Evolutionary conservation across 2,888 invertebrate genomes (phyloP), one percentile per base, ranked within the genome.

Genomic region (Anagyrus pseudococci): DNA sequence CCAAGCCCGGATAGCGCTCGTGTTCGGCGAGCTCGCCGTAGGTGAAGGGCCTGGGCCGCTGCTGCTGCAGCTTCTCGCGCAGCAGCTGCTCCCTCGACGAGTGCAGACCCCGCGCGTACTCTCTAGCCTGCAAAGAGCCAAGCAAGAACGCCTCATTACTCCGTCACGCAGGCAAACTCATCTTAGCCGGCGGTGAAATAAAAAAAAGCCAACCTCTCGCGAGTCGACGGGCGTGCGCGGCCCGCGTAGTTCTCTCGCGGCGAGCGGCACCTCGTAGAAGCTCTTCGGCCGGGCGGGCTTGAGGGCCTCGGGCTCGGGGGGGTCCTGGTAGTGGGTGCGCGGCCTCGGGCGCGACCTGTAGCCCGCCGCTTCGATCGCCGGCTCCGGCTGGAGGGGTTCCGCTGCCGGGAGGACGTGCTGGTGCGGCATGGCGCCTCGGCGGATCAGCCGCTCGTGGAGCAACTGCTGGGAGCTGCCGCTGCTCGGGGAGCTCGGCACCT

Each of bases 11-110:
- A 70, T 84, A 85, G 70, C 85, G 79, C 65, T 85, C 85, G 69
- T 82, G 82, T 44, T 85, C 85, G 22, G 83, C 82, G 52, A 84
- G 74, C 69, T 85, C 85, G 56, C 83, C 83, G 70, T 85, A 85
- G 20, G 74, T 70, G 57, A 74, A 72, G 15, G 76, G 75, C 58
- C 77, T 74, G 19, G 70, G 72, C 2, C 80, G 75, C 56, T 73
- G 65, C 33, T 57, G 65, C 43, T 15, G 49, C 29, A 13, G 74
- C 37, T 61, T 52, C 33, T 62, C 54, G 8, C 54, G 59, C 33
- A 48, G 44, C 8, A 54, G 40, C 43, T 61, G 57, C 1, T 65
- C 62, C 0, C 66, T 54, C 1, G 56, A 48, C 19, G 47, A n/a
- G 20, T 66, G 64, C n/a, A 61, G 29, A 1, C 64, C 67, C 15